A percentile compares a stretch with the other conserved stretches of the same genome.
Conservation (phyloP, 1,140 invertebrate species). For the Limonius californicus region DNA sequence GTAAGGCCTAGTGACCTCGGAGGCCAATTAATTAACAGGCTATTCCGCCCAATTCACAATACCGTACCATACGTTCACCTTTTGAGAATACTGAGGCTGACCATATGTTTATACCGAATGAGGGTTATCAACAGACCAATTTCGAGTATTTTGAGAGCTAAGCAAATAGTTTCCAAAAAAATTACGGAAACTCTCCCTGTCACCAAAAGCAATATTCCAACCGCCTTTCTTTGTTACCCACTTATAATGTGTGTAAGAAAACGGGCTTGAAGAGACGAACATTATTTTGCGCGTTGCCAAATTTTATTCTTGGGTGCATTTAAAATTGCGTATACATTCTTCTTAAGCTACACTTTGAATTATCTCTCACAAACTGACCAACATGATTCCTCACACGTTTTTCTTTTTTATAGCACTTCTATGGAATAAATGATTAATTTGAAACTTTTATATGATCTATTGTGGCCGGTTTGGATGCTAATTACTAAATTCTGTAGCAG, state of each 20-base stretch:
- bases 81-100: neutral
- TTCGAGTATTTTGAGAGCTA: neutral
- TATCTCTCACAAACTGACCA: neutral
- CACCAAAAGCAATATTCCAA: neutral
- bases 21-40: neutral
- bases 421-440: neutral
- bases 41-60: neutral
- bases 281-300: neutral
- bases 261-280: neutral
- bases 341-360: neutral
- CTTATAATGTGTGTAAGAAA: neutral
- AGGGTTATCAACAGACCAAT: neutral
- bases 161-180: neutral
- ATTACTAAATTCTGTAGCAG: no score
- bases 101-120: no score
- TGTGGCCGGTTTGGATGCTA: no score
- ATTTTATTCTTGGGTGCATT: neutral
- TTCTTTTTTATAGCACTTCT: neutral
- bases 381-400: neutral
- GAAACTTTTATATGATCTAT: no score
- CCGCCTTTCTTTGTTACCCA: neutral
- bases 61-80: neutral
- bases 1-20: neutral
- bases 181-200: neutral
- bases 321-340: neutral